Conservation (phyloP, 92 coral and sea anemone genomes). For the Porites cylindrica region DNA sequence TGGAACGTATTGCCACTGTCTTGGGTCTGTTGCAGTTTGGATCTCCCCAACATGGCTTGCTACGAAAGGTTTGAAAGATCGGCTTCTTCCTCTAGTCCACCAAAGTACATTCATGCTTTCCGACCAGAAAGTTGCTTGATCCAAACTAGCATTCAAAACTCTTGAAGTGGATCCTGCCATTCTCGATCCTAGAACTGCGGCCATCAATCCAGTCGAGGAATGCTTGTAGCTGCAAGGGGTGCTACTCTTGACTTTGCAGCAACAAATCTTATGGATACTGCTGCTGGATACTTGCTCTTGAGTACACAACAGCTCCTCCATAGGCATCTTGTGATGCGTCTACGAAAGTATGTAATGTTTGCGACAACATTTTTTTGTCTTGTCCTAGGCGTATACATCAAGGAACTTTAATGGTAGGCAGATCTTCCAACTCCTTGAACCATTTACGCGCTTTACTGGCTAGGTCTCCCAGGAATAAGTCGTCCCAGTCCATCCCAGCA, state of each 20-base stretch:
- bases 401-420: too few relatives aligned
- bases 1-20: slow-evolving; percentile 55
- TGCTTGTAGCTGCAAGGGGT: slow-evolving; percentile 50
- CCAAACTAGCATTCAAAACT: slow-evolving; percentile 19
- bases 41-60: slow-evolving; percentile 71
- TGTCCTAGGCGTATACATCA: slow-evolving; percentile 39
- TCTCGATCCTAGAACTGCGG: slow-evolving; percentile 69
- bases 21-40: slow-evolving; percentile 54
- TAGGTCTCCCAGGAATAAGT: too few relatives aligned
- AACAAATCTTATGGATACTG: slow-evolving; percentile 43
- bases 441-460: too few relatives aligned
- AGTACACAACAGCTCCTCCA: slow-evolving; percentile 71
- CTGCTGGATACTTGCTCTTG: slow-evolving; percentile 51
- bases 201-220: slow-evolving; percentile 68
- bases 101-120: slow-evolving; percentile 69
- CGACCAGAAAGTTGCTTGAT: slow-evolving; percentile 54
- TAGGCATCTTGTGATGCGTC: too few relatives aligned
- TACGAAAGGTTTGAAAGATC: slow-evolving; percentile 50
- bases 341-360: too few relatives aligned
- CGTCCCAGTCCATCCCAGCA: too few relatives aligned
- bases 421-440: too few relatives aligned
- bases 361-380: slow-evolving; percentile 28
- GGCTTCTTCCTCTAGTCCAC: slow-evolving; percentile 68
- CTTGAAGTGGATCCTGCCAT: slow-evolving; percentile 46
- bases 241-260: too few relatives aligned